phyloP scores from a whole-genome alignment of 2,113 vertebrate genomes.

The Burhinus oedicnemus region DNA sequence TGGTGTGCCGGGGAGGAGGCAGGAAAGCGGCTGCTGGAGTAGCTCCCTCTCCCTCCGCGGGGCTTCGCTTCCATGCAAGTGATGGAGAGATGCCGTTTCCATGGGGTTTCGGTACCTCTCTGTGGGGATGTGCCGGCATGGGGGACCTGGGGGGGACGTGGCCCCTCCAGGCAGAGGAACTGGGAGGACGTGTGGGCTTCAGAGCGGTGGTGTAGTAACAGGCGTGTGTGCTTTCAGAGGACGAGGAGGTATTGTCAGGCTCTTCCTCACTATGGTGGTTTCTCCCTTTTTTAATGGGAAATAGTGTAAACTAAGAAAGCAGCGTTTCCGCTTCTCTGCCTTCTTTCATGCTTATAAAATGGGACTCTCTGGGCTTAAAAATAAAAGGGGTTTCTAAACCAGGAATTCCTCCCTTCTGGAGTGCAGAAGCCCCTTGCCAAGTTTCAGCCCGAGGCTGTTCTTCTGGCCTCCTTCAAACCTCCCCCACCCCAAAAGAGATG shows the following conservation, averaged over 20 bases:
- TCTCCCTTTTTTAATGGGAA: not conserved
- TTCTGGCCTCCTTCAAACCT: not conserved
- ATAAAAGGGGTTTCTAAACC: not conserved
- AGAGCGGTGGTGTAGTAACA: not conserved
- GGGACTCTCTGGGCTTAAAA: not conserved
- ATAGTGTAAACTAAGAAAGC: not conserved
- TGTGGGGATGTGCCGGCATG: accelerated
- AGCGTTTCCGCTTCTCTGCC: not conserved
- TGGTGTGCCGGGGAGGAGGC: accelerated
- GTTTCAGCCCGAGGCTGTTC: not conserved
- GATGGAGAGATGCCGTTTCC: not conserved
- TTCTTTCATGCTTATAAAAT: not conserved
- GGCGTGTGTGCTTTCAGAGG: not conserved
- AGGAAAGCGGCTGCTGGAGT: not conserved
- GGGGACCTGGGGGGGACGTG: no score
- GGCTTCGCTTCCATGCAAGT: accelerated
- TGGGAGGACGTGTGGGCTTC: not conserved
- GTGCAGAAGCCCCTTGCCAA: not conserved
- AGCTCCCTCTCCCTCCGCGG: not conserved
- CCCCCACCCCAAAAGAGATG: not conserved
- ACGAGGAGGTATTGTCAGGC: not conserved
- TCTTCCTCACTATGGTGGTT: not conserved
- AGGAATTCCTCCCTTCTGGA: not conserved
- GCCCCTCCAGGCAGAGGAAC: not conserved
- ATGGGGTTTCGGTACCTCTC: accelerated